phyloP scores from a whole-genome alignment of 2,888 invertebrate genomes.

The Pheosia tremula region DNA sequence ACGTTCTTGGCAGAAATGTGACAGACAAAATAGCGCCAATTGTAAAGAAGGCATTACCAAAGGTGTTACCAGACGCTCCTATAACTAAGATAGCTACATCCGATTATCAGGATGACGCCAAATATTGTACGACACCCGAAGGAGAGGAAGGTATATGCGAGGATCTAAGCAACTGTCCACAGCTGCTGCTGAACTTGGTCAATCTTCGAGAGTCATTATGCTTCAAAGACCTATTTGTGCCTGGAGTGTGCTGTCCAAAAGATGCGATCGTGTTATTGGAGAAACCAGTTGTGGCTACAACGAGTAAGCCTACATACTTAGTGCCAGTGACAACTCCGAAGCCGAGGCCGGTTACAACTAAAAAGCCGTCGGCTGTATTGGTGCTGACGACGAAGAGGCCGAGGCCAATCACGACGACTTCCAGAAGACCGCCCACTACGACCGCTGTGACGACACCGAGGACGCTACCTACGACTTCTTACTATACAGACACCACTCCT shows the following conservation, averaged over 20 bases:
- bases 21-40: constrained; percentile 92
- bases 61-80: constrained; percentile 73
- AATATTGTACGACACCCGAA: constrained; percentile 91
- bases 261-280: constrained; percentile 69
- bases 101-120: constrained; percentile 82
- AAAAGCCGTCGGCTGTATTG: constrained; percentile 60
- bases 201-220: constrained; percentile 94
- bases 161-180: constrained; percentile 95
- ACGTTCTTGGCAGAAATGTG: constrained; percentile 89
- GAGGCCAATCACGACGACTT: constrained; percentile 52
- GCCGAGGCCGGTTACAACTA: constrained; percentile 55
- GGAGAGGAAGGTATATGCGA: constrained; percentile 92
- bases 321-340: constrained; percentile 71
- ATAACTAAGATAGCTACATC: constrained; percentile 73
- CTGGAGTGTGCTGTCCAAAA: constrained; percentile 95
- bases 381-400: constrained; percentile 61
- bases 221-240: constrained; percentile 95
- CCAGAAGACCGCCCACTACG: constrained; percentile 54
- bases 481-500: constrained; percentile 73
- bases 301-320: constrained; percentile 72
- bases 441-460: constrained; percentile 52
- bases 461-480: constrained; percentile 69
- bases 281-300: constrained; percentile 63
- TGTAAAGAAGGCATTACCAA: constrained; percentile 77
- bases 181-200: constrained; percentile 91